Evolutionary conservation across 2,888 invertebrate species (phyloP), one percentile per base, ranked within the genome.

Genomic region (Macrosiphum euphorbiae): DNA sequence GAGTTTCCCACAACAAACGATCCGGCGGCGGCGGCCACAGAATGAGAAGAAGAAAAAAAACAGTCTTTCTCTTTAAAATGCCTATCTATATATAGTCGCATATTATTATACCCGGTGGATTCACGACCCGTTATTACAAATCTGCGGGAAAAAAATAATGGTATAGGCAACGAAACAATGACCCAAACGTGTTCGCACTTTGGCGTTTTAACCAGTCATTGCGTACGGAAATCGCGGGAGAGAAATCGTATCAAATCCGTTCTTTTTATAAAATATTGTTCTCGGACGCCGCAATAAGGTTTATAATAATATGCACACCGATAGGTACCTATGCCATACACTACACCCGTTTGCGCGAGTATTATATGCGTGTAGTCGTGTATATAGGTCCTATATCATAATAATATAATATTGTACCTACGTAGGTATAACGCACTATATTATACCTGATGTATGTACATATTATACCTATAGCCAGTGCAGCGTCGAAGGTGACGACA

Each of bases 231-330:
- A 89, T 93, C 89, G 47, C 67, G 16, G 44, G 13, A 90, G 93
- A 93, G 93, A 93, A 93, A 93, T 93, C 93, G 93, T 93, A 93
- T 93, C 93, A 90, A 93, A 93, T 93, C 93, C 93, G 93, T 93
- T 90, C 85, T 89, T 93, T 93, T 92, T 92, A 84, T 67, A 41
- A 41, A 89, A 55, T 55, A 67, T 35, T 20, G 78, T 35, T 90
- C 58, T 84, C 84, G 44, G 35, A 58, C 78, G 78, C 35, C 78
- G 20, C 35, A 2, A 3, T 35, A 20, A 78, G 78, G 78, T 35
- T 0, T 78, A 20, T n/a, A 16, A 78, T 67, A 20, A 35, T 78
- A 78, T 35, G 35, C 35, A 5, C 20, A 8, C 20, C 78, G 20
- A 78, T 20, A 50, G 26, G 47, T 41, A 47, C 47, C 16, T n/a